phyloP scores from a whole-genome alignment of 2,797 vertebrate species.

The Ctenochaetus hawaiiensis region DNA sequence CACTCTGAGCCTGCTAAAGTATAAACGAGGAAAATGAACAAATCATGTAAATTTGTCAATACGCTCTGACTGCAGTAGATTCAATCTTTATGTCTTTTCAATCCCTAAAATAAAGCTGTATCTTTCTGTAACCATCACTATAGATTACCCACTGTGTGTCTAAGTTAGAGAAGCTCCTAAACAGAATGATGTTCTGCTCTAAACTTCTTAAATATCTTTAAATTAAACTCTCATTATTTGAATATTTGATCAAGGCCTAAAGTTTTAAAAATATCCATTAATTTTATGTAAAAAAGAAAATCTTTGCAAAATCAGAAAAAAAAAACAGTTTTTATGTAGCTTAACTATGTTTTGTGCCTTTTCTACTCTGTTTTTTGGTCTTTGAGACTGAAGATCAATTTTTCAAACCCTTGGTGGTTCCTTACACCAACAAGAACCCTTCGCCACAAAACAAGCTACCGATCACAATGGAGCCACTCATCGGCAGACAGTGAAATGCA shows the following conservation, averaged over 20 bases:
- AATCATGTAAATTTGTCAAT: neutral
- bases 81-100: neutral
- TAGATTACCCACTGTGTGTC: neutral
- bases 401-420: neutral
- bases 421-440: slow-evolving; percentile 17
- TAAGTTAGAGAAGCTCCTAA: neutral
- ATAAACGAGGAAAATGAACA: too few relatives aligned
- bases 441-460: slow-evolving; percentile 5
- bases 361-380: neutral
- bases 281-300: neutral
- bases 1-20: neutral
- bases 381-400: neutral
- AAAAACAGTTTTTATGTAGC: neutral
- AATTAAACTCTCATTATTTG: neutral
- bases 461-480: slow-evolving; percentile 23
- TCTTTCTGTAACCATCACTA: neutral
- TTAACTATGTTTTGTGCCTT: neutral
- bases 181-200: neutral
- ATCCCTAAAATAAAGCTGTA: neutral
- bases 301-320: neutral
- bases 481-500: slow-evolving; percentile 16
- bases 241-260: neutral
- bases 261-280: neutral
- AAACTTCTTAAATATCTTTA: too few relatives aligned
- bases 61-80: neutral